phyloP scores from a whole-genome alignment of 2,888 invertebrate species.

The Perizoma flavofasciatum region DNA sequence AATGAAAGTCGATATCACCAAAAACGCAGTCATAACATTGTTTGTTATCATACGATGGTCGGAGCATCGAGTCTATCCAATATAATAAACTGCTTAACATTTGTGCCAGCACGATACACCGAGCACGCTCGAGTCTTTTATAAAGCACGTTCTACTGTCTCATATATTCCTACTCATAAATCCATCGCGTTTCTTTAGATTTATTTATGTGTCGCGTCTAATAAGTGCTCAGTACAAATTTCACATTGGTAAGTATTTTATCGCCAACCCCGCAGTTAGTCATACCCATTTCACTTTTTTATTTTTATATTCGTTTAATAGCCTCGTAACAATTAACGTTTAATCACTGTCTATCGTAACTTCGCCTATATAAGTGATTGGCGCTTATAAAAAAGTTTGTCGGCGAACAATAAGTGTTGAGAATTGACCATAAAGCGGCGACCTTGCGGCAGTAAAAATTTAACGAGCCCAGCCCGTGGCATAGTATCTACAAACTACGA shows the following conservation, averaged over 20 bases:
- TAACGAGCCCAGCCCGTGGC: slow-evolving; percentile 77
- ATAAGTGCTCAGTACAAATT: slow-evolving; percentile 19
- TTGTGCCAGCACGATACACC: slow-evolving; percentile 34
- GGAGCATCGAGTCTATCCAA: slow-evolving; percentile 35
- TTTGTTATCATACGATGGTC: slow-evolving; percentile 64
- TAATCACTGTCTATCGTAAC: slow-evolving; percentile 79
- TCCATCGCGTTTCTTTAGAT: slow-evolving; percentile 42
- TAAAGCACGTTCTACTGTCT: slow-evolving; percentile 27
- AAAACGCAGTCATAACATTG: slow-evolving; percentile 78
- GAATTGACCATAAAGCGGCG: slow-evolving; percentile 84
- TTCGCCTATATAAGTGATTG: slow-evolving; percentile 65
- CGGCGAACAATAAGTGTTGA: slow-evolving; percentile 80
- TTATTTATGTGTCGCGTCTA: slow-evolving; percentile 32
- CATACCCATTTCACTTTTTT: slow-evolving; percentile 51
- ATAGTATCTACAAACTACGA: slow-evolving; percentile 59
- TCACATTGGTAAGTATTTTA: slow-evolving; percentile 4
- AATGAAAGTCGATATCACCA: slow-evolving; percentile 75
- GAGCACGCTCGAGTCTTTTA: slow-evolving; percentile 37
- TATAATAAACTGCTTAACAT: slow-evolving; percentile 40
- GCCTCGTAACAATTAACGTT: slow-evolving; percentile 74
- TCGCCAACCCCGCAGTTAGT: slow-evolving; percentile 45
- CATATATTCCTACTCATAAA: slow-evolving; percentile 44
- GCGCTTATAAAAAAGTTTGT: slow-evolving; percentile 71
- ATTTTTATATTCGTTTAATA: slow-evolving; percentile 68
- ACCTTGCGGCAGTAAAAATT: slow-evolving; percentile 84